Conservation (phyloP, 37 sponge, comb jelly and placozoan species). For the Eunapius fragilis region DNA sequence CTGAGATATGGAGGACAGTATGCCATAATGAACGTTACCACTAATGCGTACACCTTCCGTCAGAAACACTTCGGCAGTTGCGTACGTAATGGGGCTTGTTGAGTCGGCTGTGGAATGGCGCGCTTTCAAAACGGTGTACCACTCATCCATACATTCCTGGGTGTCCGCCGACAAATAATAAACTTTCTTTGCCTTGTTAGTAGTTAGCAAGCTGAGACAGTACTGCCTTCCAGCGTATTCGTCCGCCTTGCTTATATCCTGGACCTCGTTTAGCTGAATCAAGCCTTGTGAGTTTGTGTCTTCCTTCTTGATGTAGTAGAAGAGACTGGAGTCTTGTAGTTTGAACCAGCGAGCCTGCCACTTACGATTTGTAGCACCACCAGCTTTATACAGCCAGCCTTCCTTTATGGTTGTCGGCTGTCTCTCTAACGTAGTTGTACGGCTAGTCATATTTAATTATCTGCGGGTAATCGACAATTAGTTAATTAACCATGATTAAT, state of each 20-base stretch:
- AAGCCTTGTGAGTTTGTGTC: constrained; percentile 30
- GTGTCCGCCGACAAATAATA: constrained; percentile 70
- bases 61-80: constrained; percentile 72
- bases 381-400: constrained; percentile 77
- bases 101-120: not conserved
- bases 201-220: constrained; percentile 59
- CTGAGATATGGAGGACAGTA: constrained; percentile 52
- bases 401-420: constrained; percentile 18
- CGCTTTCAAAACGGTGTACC: constrained; percentile 60
- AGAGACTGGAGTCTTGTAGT: constrained; percentile 34
- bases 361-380: constrained; percentile 45
- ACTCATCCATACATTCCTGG: constrained; percentile 40
- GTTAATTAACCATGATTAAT: not conserved
- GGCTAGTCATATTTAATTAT: not conserved
- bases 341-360: constrained; percentile 79
- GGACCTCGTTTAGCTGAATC: constrained; percentile 48
- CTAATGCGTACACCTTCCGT: constrained; percentile 65
- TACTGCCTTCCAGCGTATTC: constrained; percentile 54
- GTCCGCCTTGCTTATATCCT: constrained; percentile 49
- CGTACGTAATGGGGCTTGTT: constrained; percentile 42
- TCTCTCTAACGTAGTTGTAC: not conserved
- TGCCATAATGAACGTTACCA: constrained; percentile 67
- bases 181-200: constrained; percentile 61
- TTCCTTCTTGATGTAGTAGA: constrained; percentile 62
- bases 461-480: too few species aligned